Conservation (phyloP, 1,140 invertebrate genomes). For the Drosophila sp. region DNA sequence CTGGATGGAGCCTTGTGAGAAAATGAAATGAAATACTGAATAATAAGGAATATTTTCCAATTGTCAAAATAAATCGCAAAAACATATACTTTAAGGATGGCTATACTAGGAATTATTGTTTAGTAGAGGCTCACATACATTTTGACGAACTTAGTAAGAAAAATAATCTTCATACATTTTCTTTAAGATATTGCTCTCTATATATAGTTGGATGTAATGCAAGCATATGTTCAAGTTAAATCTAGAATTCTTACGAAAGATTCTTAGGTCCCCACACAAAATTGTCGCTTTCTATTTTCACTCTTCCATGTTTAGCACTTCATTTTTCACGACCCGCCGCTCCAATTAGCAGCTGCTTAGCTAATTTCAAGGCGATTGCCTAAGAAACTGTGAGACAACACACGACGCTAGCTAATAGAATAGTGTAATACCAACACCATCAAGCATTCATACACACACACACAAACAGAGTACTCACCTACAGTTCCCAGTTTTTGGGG, state of each 20-base stretch:
- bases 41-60: too few species aligned
- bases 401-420: constrained; percentile 63
- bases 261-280: background rate
- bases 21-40: too few species aligned
- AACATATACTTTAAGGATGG: too few species aligned
- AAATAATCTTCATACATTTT: background rate
- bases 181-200: background rate
- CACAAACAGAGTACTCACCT: constrained; percentile 54
- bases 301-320: constrained; percentile 2
- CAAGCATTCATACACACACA: constrained; percentile 31
- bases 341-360: constrained; percentile 70
- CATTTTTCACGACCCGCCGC: constrained; percentile 53
- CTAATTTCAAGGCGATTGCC: constrained; percentile 36
- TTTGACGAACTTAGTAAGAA: too few species aligned
- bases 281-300: constrained; percentile 14
- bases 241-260: constrained; percentile 7
- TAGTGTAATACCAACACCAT: constrained; percentile 33
- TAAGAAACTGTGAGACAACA: constrained; percentile 31
- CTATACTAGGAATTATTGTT: too few species aligned
- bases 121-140: too few species aligned
- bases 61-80: too few species aligned
- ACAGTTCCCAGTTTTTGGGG: constrained; percentile 37
- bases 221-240: background rate
- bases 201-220: background rate
- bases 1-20: too few species aligned